Base-by-base conservation (phyloP, 2,797 vertebrate species). In the Enteromius radiatus region DNA sequence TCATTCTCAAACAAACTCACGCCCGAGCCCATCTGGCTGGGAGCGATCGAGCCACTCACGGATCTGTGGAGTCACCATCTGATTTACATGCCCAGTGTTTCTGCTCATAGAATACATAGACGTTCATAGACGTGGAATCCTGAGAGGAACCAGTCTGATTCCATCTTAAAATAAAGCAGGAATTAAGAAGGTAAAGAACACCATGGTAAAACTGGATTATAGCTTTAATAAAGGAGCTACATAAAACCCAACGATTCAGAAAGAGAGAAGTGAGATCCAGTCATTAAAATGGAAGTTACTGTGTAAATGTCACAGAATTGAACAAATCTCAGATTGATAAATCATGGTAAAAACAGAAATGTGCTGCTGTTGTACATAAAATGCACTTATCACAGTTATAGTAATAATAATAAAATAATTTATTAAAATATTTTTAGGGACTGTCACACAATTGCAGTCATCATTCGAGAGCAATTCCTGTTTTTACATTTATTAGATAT, bases 41-140 rank as follows among this genome's bases (percentile, higher is more conserved):
- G 23, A 61, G 23, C 23, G 56, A 61, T 61, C 4, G 23, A 61
- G 56, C 56, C 11, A 54, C 23, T 76, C 54, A 43, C 36, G 26
- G 38, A 43, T 64, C 36, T 78, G 23, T 78, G 26, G 43, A 12
- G 54, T 75, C 28, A 56, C 21, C 71, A n/a, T 33, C 43, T 78
- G 76, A 78, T 52, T 67, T 67, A 36, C 19, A 36, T 49, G 14
- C 45, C 47, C 43, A 54, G 49, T 68, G 33, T 38, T 67, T 52
- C 21, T 54, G 11, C n/a, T 52, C 54, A 23, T 78, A 26, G 63
- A 68, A 36, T 78, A 31, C 45, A 52, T 38, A 67, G 21, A 67
- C 8, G 26, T 61, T 76, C n/a, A n/a, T n/a, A n/a, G n/a, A 5
- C 15, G 5, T 3, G 14, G 41, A 47, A 14, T 47, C 41, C 26